These are phyloP conservation scores for Metellina segmentata DNA, from an alignment of 2,888 invertebrate species.

Conservation along the genomic window DNA sequence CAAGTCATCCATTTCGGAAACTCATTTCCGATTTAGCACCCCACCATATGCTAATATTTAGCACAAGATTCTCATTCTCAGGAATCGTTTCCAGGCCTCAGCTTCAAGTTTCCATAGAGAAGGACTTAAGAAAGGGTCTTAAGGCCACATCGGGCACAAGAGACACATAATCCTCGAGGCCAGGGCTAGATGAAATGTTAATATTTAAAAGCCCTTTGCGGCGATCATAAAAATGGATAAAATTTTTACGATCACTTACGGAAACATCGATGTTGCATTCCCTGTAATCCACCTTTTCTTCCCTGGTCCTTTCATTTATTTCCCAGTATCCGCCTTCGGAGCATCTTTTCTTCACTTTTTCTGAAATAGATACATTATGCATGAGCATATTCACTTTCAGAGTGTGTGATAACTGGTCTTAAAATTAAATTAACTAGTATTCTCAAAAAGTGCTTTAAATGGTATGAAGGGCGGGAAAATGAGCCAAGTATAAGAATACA, in stretches of 20 bases:
- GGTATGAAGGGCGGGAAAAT: background rate
- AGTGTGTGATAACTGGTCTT: no score
- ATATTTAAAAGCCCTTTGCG: background rate
- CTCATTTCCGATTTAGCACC: background rate
- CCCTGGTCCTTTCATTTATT: slow-evolving; percentile 51
- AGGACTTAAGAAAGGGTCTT: background rate
- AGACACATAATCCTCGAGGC: background rate
- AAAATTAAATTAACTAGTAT: background rate
- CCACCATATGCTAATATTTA: background rate
- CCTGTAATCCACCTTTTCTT: slow-evolving; percentile 71
- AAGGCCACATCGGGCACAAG: background rate
- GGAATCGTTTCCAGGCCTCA: background rate
- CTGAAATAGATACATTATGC: slow-evolving; percentile 52
- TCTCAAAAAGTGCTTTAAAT: no score
- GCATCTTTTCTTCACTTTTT: slow-evolving; percentile 65
- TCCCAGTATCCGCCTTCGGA: slow-evolving; percentile 71
- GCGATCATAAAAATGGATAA: background rate
- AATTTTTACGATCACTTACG: slow-evolving; percentile 50
- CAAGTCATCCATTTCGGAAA: background rate
- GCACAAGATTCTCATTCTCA: background rate
- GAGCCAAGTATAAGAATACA: background rate
- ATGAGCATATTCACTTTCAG: background rate
- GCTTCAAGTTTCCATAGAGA: background rate
- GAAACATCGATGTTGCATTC: slow-evolving; percentile 72
- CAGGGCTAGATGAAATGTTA: background rate